These are phyloP conservation scores for Poecilia gillii DNA, from an alignment of 2,797 vertebrate genomes.

Conservation along the genomic window DNA sequence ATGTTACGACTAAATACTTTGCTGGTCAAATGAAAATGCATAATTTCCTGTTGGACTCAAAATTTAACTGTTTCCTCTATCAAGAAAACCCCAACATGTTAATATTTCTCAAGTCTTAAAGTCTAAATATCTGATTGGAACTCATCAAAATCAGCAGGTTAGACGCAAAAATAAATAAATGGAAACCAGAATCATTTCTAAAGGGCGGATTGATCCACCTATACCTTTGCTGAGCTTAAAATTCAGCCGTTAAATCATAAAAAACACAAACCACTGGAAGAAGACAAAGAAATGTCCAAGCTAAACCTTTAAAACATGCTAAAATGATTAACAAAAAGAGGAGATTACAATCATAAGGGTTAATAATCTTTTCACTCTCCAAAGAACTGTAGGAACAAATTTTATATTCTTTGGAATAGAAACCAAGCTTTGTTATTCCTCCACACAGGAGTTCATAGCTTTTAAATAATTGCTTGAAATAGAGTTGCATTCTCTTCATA, in stretches of 20 bases:
- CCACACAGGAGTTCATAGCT: not conserved
- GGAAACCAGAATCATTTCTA: not conserved
- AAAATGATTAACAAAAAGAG: not conserved
- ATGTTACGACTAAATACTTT: not conserved
- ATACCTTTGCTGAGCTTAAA: not conserved
- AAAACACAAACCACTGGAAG: not conserved
- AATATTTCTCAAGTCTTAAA: not conserved
- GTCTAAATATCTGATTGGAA: not conserved
- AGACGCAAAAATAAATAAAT: not conserved
- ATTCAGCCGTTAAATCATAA: not conserved
- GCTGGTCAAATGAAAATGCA: not conserved
- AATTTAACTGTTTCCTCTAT: not conserved
- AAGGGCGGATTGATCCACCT: not conserved
- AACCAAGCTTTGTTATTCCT: not conserved
- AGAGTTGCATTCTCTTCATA: not conserved
- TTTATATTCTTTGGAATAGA: not conserved
- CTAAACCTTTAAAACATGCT: not conserved
- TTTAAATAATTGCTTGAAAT: constrained; percentile 3
- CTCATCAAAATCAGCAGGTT: not conserved
- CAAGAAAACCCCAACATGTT: not conserved
- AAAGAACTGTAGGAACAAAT: not conserved
- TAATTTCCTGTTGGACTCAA: not conserved
- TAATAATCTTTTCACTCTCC: not conserved
- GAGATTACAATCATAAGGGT: not conserved
- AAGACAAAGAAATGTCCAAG: not conserved